phyloP scores from a whole-genome alignment of 2,113 vertebrate species.

The Boulengeromyrus knoepffleri region DNA sequence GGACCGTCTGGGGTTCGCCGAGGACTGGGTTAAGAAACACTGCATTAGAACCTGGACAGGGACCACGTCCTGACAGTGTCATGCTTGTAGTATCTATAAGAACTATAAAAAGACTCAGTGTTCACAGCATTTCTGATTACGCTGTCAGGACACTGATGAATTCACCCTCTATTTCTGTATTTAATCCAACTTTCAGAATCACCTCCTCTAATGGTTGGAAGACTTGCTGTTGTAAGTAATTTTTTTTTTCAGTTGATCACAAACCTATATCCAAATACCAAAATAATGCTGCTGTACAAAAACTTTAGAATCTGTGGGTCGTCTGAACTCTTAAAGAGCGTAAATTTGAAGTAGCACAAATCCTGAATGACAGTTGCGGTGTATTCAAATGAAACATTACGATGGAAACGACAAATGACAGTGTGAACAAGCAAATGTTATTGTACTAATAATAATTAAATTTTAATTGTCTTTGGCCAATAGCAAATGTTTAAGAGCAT shows the following conservation, averaged over 20 bases:
- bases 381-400: background rate
- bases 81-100: background rate
- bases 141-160: background rate
- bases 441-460: background rate
- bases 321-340: background rate
- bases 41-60: background rate
- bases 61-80: background rate
- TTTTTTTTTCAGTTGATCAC: background rate
- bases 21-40: no score
- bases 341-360: background rate
- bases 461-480: background rate
- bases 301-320: background rate
- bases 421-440: background rate
- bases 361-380: background rate
- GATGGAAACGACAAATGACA: background rate
- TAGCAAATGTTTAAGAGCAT: background rate
- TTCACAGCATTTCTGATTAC: background rate
- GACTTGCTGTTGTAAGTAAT: slow-evolving; percentile 21
- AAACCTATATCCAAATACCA: background rate
- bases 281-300: background rate
- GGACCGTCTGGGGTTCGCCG: no score
- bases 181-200: slow-evolving; percentile 19
- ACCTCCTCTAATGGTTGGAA: slow-evolving; percentile 33
- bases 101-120: background rate
- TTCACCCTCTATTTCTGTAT: background rate